Evolutionary conservation across 1,140 invertebrate species (phyloP).

Genomic region (Pentalonia nigronervosa): DNA sequence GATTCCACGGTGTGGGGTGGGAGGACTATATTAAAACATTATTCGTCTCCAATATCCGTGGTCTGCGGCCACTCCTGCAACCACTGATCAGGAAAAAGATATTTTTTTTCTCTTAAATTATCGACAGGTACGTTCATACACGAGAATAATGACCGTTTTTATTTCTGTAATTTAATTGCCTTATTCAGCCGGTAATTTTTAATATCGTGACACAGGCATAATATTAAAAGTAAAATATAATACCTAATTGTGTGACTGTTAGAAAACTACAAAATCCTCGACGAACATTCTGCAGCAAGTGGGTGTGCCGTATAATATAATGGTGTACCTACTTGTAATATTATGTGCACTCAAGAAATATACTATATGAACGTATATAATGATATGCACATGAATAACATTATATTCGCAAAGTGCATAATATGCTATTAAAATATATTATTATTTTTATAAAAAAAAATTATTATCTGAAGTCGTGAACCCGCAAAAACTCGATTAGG

Average conservation of each 20-base stretch:
- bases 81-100: neutral
- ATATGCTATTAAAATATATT: neutral
- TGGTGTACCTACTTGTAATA: too few species aligned
- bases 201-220: neutral
- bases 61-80: neutral
- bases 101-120: neutral
- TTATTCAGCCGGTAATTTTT: neutral
- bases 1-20: neutral
- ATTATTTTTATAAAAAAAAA: neutral
- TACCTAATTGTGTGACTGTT: neutral
- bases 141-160: neutral
- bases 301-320: too few species aligned
- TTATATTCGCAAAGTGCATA: neutral
- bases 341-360: neutral
- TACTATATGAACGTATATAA: neutral
- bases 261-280: neutral
- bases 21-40: neutral
- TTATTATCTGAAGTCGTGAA: neutral
- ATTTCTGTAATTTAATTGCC: neutral
- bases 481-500: neutral
- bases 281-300: neutral
- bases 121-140: neutral
- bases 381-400: neutral
- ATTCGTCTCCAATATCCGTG: neutral
- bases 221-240: neutral